These are phyloP conservation scores for Blastobasis lacticolella DNA, from an alignment of 2,888 invertebrate species.

Conservation along the genomic window DNA sequence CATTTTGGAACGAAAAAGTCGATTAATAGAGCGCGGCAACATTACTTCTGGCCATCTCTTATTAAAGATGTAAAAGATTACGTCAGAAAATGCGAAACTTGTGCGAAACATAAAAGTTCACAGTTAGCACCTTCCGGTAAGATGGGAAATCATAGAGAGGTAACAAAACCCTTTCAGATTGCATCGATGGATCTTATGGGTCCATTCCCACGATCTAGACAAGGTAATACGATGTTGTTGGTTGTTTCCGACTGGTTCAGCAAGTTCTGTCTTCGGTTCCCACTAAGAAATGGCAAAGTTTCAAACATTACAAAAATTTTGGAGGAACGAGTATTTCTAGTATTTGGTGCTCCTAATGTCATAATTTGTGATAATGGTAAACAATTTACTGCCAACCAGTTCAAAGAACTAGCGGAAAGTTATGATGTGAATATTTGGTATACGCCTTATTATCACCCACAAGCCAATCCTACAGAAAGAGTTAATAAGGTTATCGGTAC, in stretches of 20 bases:
- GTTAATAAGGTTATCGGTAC: conserved; percentile 25
- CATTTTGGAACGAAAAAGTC: conserved; percentile 7
- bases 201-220: conserved; percentile 6
- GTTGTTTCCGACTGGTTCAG: conserved; percentile 8
- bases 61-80: conserved; percentile 6
- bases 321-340: no score
- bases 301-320: conserved; percentile 7
- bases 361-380: conserved; percentile 16
- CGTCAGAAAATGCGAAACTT: conserved; percentile 5
- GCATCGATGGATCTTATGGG: conserved; percentile 9
- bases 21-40: background rate
- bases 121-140: conserved; percentile 1
- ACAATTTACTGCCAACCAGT: conserved; percentile 8
- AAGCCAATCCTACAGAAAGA: conserved; percentile 29
- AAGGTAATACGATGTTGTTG: conserved; percentile 6
- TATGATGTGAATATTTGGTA: conserved; percentile 6
- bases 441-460: conserved; percentile 24
- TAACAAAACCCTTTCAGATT: conserved; percentile 4
- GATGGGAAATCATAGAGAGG: conserved; percentile 6
- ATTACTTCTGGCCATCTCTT: conserved; percentile 7
- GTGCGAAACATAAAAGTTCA: conserved; percentile 4
- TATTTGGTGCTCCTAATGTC: conserved; percentile 9
- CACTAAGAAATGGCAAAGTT: conserved; percentile 7
- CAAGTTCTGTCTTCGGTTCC: conserved; percentile 3
- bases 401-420: conserved; percentile 6